Evolutionary conservation across 2,888 invertebrate species (phyloP).

Genomic region (Aelia acuminata): DNA sequence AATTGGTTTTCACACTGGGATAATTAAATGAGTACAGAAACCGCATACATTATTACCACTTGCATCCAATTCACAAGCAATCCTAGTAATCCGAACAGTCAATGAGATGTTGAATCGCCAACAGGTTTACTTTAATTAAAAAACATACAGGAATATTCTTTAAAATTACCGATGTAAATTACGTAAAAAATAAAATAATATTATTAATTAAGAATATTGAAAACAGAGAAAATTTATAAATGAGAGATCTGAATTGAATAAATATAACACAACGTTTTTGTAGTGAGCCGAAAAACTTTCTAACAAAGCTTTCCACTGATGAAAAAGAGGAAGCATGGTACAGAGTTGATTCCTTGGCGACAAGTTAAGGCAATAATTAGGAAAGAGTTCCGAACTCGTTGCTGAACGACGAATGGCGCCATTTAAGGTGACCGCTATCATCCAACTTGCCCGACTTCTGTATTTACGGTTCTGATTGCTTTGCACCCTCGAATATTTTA

Average conservation of each 20-base stretch:
- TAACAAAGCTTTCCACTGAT: background rate
- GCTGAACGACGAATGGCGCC: constrained; percentile 29
- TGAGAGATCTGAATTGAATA: background rate
- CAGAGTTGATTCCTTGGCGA: constrained; percentile 21
- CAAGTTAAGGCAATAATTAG: constrained; percentile 32
- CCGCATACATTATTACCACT: too few relatives aligned
- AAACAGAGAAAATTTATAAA: background rate
- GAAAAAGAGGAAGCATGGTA: background rate
- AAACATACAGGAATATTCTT: too few relatives aligned
- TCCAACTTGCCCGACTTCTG: background rate
- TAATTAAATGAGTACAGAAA: too few relatives aligned
- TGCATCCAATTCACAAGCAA: too few relatives aligned
- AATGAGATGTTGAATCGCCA: too few relatives aligned
- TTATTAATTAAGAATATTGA: background rate
- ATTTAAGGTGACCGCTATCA: constrained; percentile 50
- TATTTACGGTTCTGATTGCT: constrained; percentile 45
- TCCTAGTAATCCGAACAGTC: too few relatives aligned
- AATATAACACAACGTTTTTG: background rate
- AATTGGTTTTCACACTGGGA: too few relatives aligned
- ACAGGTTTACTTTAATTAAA: too few relatives aligned
- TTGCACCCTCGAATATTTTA: constrained; percentile 45
- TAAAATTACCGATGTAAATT: too few relatives aligned
- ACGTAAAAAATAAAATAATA: too few relatives aligned
- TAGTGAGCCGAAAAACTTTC: background rate
- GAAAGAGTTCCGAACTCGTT: constrained; percentile 44